Percentiles rank a stretch among this genome's conserved stretches.
These are phyloP conservation scores for Gephyroberyx darwinii DNA, from an alignment of 2,797 vertebrate species.

Conservation along the genomic window DNA sequence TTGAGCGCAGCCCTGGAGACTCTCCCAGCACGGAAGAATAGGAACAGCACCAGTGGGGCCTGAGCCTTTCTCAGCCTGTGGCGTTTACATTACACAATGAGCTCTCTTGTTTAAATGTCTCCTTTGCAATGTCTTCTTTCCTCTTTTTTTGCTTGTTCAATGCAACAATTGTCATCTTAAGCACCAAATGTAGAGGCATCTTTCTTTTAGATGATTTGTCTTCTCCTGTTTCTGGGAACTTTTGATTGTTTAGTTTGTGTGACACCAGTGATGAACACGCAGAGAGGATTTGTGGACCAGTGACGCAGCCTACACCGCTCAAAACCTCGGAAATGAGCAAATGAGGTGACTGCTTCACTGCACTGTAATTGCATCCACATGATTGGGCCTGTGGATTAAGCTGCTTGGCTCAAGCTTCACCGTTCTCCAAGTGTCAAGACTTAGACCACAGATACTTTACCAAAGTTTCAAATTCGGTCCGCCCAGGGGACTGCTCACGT, in stretches of 20 bases:
- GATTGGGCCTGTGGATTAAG: conserved; percentile 65
- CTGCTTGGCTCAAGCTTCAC: conserved; percentile 28
- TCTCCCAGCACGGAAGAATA: conserved; percentile 41
- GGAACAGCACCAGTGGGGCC: conserved; percentile 8
- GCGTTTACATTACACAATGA: conserved; percentile 34
- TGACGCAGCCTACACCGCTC: conserved; percentile 22
- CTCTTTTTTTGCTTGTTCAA: not conserved
- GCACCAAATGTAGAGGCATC: not conserved
- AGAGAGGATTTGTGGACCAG: conserved; percentile 17
- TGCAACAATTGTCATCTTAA: not conserved
- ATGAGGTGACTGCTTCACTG: conserved; percentile 64
- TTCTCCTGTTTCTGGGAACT: conserved; percentile 14
- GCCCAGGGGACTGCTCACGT: not conserved
- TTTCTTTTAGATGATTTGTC: conserved; percentile 12
- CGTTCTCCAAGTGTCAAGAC: conserved; percentile 29
- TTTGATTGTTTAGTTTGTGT: not conserved
- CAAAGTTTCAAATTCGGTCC: conserved; percentile 11
- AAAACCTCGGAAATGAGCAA: conserved; percentile 53
- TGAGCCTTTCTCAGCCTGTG: not conserved
- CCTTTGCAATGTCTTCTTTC: conserved; percentile 10
- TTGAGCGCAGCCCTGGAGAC: conserved; percentile 37
- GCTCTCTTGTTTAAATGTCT: conserved; percentile 37
- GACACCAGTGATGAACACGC: conserved; percentile 34
- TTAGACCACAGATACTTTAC: conserved; percentile 21
- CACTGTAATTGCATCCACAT: conserved; percentile 75